phyloP scores from a whole-genome alignment of 2,797 vertebrate species.

The Oryzias sinensis region DNA sequence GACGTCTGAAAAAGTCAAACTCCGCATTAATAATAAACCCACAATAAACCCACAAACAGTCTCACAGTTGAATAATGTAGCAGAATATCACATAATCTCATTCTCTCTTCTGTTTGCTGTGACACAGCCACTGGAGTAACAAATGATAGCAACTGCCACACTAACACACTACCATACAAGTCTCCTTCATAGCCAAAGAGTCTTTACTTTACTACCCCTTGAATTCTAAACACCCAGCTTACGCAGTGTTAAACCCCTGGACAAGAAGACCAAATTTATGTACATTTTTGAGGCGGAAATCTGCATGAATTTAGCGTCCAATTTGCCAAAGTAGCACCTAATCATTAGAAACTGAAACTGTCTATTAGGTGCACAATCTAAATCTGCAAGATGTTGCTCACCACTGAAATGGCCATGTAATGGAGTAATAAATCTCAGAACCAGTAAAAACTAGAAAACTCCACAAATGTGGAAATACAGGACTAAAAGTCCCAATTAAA shows the following conservation, averaged over 20 bases:
- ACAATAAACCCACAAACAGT: slow-evolving; percentile 6
- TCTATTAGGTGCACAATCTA: slow-evolving; percentile 40
- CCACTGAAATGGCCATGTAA: slow-evolving; percentile 10
- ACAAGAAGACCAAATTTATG: slow-evolving; percentile 52
- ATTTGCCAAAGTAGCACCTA: slow-evolving; percentile 49
- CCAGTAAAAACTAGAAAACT: slow-evolving; percentile 21
- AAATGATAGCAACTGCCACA: slow-evolving; percentile 10
- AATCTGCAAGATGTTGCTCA: slow-evolving; percentile 29
- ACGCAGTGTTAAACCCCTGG: slow-evolving; percentile 33
- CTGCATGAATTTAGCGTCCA: slow-evolving; percentile 61
- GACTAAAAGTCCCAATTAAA: slow-evolving; percentile 24
- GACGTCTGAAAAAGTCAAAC: slow-evolving; percentile 9
- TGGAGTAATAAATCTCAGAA: slow-evolving; percentile 16
- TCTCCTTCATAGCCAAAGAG: too few species aligned
- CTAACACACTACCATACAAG: slow-evolving; percentile 3
- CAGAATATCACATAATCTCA: slow-evolving; percentile 4
- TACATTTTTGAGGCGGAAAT: slow-evolving; percentile 55
- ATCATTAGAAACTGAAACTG: slow-evolving; percentile 52
- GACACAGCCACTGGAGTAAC: slow-evolving; percentile 3
- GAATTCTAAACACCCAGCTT: slow-evolving; percentile 46
- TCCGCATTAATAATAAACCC: slow-evolving; percentile 7
- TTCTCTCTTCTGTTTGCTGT: slow-evolving; percentile 14
- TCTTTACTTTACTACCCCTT: slow-evolving; percentile 26
- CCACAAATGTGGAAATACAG: slow-evolving; percentile 11
- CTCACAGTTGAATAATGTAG: slow-evolving; percentile 22